Evolutionary conservation across 2,888 invertebrate species (phyloP).

Genomic region (Drosophila emarginata): DNA sequence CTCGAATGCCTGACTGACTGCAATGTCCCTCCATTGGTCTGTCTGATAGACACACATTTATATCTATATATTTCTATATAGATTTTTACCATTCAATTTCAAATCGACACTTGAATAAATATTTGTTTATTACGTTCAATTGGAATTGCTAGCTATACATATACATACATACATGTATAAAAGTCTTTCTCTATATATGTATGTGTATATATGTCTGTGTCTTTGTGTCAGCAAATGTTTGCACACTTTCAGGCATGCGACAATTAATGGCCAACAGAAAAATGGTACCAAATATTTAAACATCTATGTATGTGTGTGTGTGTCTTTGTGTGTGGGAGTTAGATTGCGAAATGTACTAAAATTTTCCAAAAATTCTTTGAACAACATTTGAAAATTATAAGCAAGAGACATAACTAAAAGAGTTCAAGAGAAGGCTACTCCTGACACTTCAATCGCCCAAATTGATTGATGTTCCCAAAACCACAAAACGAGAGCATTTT

Average conservation of each 20-base stretch:
- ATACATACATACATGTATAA: neutral
- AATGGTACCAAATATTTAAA: neutral
- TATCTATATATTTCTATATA: neutral
- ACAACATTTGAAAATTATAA: neutral
- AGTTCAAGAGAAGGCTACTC: neutral
- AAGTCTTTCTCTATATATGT: neutral
- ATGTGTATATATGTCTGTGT: neutral
- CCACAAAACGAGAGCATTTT: neutral
- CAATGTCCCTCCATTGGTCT: neutral
- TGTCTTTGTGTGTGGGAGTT: neutral
- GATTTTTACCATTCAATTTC: conserved; percentile 22
- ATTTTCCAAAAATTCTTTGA: neutral
- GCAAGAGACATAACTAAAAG: neutral
- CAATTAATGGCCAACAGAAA: conserved; percentile 19
- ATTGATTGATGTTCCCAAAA: neutral
- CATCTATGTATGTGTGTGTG: neutral
- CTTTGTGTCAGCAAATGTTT: conserved; percentile 16
- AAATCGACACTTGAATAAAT: conserved; percentile 33
- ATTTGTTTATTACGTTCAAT: conserved; percentile 22
- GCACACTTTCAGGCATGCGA: conserved; percentile 21
- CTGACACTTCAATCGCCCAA: neutral
- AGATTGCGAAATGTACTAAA: neutral
- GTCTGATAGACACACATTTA: neutral
- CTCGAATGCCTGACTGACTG: conserved; percentile 30
- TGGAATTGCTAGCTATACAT: neutral